A percentile compares a stretch with the other conserved stretches of the same genome.
Conservation (phyloP, 2,113 vertebrate species). For the Cinclus cinclus region DNA sequence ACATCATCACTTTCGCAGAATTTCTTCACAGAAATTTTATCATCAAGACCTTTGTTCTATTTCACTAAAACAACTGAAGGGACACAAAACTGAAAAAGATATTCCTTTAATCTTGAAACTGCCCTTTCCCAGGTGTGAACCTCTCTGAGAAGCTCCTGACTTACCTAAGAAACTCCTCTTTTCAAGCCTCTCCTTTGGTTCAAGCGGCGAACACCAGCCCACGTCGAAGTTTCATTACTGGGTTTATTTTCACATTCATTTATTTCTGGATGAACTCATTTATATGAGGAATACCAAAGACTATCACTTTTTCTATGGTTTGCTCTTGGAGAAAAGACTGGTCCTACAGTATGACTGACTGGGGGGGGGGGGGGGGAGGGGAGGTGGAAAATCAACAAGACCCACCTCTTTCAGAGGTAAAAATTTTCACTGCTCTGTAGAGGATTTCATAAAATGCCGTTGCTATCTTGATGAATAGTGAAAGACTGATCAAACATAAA, state of each 20-base stretch:
- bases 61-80: neutral
- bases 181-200: neutral
- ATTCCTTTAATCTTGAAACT: neutral
- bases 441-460: neutral
- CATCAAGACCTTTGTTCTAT: neutral
- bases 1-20: neutral
- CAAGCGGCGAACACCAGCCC: neutral
- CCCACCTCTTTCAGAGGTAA: neutral
- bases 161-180: neutral
- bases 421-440: neutral
- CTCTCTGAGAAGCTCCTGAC: neutral
- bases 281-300: neutral
- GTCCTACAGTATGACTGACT: neutral
- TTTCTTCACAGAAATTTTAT: neutral
- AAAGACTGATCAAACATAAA: conserved; percentile 20
- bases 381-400: neutral
- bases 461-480: neutral
- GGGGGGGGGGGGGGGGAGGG: neutral
- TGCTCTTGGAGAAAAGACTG: neutral
- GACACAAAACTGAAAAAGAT: neutral
- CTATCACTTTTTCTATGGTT: neutral
- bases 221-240: neutral
- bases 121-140: neutral
- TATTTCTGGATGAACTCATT: neutral
- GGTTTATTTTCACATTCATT: neutral